phyloP scores from a whole-genome alignment of 1,140 invertebrate species.

The Parasteatoda tepidariorum region DNA sequence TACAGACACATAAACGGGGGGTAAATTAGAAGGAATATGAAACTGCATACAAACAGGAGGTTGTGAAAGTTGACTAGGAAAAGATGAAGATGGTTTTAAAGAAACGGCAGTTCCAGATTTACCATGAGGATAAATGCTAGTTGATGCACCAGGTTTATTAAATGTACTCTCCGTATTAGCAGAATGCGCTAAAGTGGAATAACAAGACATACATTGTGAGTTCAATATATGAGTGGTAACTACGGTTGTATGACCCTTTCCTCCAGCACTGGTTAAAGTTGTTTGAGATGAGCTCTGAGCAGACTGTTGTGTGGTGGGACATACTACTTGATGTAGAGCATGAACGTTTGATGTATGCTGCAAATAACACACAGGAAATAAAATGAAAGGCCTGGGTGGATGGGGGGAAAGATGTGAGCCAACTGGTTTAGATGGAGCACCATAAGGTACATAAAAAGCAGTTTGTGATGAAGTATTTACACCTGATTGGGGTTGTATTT shows the following conservation, averaged over 20 bases:
- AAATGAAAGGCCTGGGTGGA: conserved; percentile 22
- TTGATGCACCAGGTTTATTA: conserved; percentile 3
- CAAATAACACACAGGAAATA: conserved; percentile 53
- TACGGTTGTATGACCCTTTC: conserved; percentile 13
- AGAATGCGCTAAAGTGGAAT: conserved; percentile 22
- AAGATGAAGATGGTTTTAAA: conserved; percentile 1
- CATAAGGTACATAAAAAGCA: conserved; percentile 56
- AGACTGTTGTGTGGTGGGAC: conserved; percentile 19
- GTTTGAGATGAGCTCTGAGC: conserved; percentile 29
- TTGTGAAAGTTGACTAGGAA: conserved; percentile 45
- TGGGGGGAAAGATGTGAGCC: conserved; percentile 32
- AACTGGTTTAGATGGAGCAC: conserved; percentile 46
- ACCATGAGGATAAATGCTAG: conserved; percentile 42
- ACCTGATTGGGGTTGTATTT: conserved; percentile 41
- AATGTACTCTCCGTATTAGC: conserved; percentile 27
- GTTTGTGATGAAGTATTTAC: conserved; percentile 45
- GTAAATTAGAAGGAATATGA: conserved; percentile 28
- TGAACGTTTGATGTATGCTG: conserved; percentile 54
- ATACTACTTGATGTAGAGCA: conserved; percentile 26
- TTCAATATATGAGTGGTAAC: conserved; percentile 28
- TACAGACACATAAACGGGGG: conserved; percentile 54
- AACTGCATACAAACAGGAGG: conserved; percentile 41
- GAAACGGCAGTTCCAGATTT: conserved; percentile 7
- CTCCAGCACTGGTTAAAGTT: conserved; percentile 12
- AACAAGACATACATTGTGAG: conserved; percentile 42